Base-by-base conservation (phyloP, 2,113 vertebrate genomes). In the Cottus gobio region DNA sequence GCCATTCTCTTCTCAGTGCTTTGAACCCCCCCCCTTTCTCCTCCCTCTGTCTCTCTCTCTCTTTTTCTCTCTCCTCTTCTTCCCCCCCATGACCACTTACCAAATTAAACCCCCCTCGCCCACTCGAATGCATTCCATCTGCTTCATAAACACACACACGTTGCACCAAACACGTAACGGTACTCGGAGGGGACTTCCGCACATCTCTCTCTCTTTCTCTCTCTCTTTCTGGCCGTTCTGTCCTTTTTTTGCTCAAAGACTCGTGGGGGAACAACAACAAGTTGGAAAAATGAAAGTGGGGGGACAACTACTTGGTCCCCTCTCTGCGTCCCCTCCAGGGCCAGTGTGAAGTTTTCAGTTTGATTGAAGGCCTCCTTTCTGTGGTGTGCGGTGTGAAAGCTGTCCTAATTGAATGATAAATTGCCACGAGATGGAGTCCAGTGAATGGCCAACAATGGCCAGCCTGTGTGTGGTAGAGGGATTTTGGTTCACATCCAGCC, bases 351-450 rank as follows among this genome's bases (percentile, higher is more conserved):
- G 93, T 94, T 95, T 94, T 94, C 91, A 91, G 92, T 94, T 94
- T 96, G 95, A 95, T 95, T 94, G 95, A 95, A 95, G 94, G 95
- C 90, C 93, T 89, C 93, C 89, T 94, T 94, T 95, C 92, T 95
- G 92, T 92, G 91, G 90, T 92, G 92, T 94, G 91, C 91, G 85
- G 90, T 95, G 95, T 96, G 95, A 95, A 96, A 95, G 94, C 93
- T 95, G 95, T 95, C 94, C 94, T 96, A 95, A 96, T 96, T 95
- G 94, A 96, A 96, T 95, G 95, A 95, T 96, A 95, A 96, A 95
- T 94, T 95, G 95, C 87, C 90, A 91, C 34, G 93, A 94, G 95
- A 95, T 95, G 93, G 95, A 95, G 92, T 95, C 87, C 90, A 88
- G 88, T 95, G 94, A 95, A 95, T 95, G 85, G 94, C 61, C 93